A percentile compares a stretch with the other conserved stretches of the same genome.
These are phyloP conservation scores for Sebastes fasciatus DNA, from an alignment of 2,113 vertebrate genomes.

Conservation along the genomic window DNA sequence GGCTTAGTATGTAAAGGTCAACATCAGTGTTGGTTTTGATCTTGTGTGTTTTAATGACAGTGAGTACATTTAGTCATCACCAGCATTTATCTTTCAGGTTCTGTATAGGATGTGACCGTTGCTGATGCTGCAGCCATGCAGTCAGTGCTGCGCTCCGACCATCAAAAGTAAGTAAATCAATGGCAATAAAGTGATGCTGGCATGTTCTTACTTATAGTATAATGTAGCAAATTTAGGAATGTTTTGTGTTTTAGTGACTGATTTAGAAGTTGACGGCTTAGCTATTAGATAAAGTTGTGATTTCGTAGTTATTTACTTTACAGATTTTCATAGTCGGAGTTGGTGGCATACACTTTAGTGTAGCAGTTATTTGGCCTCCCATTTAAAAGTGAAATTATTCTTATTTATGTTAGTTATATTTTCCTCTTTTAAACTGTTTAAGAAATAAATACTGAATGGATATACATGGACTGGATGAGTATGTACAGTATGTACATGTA, in stretches of 20 bases:
- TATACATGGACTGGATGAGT: too few relatives aligned
- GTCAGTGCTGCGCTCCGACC: constrained; percentile 10
- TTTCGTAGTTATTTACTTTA: background rate
- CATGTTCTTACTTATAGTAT: background rate
- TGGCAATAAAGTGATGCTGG: background rate
- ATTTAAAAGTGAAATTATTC: background rate
- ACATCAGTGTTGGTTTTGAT: background rate
- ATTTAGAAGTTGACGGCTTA: background rate
- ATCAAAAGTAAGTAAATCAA: constrained; percentile 52
- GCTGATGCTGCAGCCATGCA: constrained; percentile 42
- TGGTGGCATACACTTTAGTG: background rate
- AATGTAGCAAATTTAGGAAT: background rate
- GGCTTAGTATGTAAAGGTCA: background rate
- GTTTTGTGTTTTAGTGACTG: background rate
- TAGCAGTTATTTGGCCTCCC: background rate
- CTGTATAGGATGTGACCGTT: background rate
- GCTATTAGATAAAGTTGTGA: background rate
- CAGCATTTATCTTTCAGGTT: background rate
- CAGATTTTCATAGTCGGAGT: background rate
- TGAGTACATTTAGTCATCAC: background rate
- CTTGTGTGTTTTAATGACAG: background rate
- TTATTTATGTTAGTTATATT: background rate
- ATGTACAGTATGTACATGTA: too few relatives aligned
- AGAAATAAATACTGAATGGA: too few relatives aligned
- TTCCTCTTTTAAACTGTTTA: background rate